Conservation (phyloP, 2,113 vertebrate genomes). For the Nothoprocta perdicaria region DNA sequence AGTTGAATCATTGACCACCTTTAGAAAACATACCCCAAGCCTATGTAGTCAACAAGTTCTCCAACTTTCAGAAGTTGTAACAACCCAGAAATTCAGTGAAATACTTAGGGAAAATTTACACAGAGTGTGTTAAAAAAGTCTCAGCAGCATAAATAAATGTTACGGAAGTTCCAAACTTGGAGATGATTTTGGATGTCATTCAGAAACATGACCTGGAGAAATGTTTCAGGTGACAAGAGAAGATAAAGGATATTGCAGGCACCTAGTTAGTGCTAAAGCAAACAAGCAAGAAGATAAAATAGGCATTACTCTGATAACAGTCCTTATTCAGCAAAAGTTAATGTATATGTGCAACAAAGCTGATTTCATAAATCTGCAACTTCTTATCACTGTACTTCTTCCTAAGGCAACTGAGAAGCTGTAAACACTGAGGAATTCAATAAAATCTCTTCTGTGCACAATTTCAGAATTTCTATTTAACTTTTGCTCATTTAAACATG, state of each 20-base stretch:
- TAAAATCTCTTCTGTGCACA: background rate
- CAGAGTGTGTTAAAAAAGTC: background rate
- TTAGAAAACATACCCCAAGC: background rate
- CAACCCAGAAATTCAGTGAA: background rate
- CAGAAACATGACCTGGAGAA: slow-evolving; percentile 1
- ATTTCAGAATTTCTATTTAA: background rate
- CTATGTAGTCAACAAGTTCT: background rate
- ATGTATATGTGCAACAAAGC: background rate
- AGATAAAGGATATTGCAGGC: background rate
- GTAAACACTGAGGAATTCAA: background rate
- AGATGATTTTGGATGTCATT: background rate
- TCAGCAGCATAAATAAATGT: background rate
- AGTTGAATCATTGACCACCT: background rate
- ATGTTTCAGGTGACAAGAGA: slow-evolving; percentile 22
- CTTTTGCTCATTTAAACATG: background rate
- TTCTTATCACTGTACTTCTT: background rate
- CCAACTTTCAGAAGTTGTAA: too few species aligned
- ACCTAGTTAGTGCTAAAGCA: background rate
- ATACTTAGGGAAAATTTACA: background rate
- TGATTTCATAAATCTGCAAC: background rate
- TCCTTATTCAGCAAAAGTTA: background rate
- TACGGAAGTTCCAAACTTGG: background rate
- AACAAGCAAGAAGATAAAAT: background rate
- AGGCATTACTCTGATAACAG: background rate
- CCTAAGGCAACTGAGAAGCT: background rate